Evolutionary conservation across 2,888 invertebrate species (phyloP).

Genomic region (Synergus itoensis): DNA sequence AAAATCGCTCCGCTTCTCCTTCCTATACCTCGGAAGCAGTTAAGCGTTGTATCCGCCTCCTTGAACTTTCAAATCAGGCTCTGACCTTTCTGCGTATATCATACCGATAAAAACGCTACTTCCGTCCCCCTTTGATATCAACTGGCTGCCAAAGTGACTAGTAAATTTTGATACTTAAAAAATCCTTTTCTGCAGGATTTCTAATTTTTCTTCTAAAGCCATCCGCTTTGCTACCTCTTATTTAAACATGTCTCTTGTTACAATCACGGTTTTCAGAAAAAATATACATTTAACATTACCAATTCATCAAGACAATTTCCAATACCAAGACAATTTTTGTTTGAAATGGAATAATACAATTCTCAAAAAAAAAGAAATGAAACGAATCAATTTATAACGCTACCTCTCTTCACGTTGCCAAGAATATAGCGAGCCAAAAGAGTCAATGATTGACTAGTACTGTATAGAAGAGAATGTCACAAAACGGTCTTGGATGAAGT

Average conservation of each 20-base stretch:
- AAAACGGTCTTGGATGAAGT: slow-evolving; percentile 8
- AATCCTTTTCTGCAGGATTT: not conserved
- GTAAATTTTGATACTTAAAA: slow-evolving; percentile 5
- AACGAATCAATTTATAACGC: slow-evolving; percentile 7
- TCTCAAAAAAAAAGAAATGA: not conserved
- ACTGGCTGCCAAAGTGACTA: slow-evolving; percentile 8
- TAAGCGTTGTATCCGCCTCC: slow-evolving; percentile 39
- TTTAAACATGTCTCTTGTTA: too few species aligned
- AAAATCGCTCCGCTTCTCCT: slow-evolving; percentile 52
- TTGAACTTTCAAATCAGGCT: slow-evolving; percentile 36
- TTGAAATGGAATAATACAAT: slow-evolving; percentile 5
- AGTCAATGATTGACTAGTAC: slow-evolving; percentile 30
- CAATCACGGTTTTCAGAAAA: too few species aligned
- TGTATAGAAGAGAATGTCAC: slow-evolving; percentile 24
- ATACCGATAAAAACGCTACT: slow-evolving; percentile 18
- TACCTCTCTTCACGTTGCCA: slow-evolving; percentile 6
- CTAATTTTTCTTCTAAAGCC: not conserved
- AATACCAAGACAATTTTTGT: too few species aligned
- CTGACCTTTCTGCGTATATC: slow-evolving; percentile 31
- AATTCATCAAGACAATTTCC: too few species aligned
- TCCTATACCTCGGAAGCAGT: slow-evolving; percentile 46
- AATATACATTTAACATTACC: too few species aligned
- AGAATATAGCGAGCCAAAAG: slow-evolving; percentile 38
- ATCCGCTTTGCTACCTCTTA: too few species aligned
- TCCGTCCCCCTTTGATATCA: not conserved